A percentile compares a stretch with the other conserved stretches of the same genome.
phyloP scores from a whole-genome alignment of 2,113 vertebrate genomes.

The Phainopepla nitens region DNA sequence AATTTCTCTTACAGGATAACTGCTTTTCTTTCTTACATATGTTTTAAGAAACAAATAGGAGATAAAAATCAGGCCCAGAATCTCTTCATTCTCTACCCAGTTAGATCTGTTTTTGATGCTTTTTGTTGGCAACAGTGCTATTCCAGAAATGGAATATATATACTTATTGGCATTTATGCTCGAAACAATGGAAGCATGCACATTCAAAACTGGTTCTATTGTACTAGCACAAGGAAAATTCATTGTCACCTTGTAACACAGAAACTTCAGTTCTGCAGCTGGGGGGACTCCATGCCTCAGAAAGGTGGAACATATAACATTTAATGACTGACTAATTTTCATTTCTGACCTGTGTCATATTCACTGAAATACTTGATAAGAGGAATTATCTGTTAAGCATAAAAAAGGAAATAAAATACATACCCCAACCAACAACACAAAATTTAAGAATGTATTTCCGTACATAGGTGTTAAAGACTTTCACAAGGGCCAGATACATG shows the following conservation, averaged over 20 bases:
- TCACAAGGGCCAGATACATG: slow-evolving; percentile 94
- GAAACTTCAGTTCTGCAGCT: background rate
- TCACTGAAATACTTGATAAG: background rate
- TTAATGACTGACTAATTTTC: background rate
- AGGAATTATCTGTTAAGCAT: background rate
- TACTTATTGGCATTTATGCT: background rate
- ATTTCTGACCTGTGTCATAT: background rate
- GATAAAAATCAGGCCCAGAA: background rate
- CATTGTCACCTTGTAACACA: background rate
- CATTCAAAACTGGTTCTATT: background rate
- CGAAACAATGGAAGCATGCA: background rate
- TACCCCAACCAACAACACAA: slow-evolving; percentile 90
- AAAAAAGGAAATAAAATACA: slow-evolving; percentile 35
- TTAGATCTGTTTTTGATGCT: background rate
- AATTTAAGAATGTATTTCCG: slow-evolving; percentile 93
- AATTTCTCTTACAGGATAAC: background rate
- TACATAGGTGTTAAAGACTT: slow-evolving; percentile 90
- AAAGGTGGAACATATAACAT: background rate
- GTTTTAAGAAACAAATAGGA: background rate
- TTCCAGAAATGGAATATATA: background rate
- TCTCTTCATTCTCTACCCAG: background rate
- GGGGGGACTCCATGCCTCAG: background rate
- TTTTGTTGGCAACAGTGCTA: background rate
- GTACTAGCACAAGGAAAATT: background rate
- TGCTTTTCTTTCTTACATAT: background rate